phyloP scores from a whole-genome alignment of 2,113 vertebrate species.

The Cynopterus brachyotis region DNA sequence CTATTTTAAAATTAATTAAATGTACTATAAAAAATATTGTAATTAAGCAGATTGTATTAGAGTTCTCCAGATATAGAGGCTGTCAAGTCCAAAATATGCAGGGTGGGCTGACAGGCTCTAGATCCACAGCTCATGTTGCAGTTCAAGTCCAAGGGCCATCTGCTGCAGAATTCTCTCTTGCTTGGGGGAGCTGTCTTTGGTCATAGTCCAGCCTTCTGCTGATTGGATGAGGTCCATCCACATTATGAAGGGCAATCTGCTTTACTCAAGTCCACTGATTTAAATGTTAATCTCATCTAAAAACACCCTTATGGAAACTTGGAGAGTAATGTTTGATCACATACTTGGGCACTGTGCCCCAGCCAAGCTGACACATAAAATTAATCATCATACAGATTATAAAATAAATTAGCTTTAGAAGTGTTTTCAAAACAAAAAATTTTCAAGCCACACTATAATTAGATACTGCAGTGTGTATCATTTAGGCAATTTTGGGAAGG shows the following conservation, averaged over 20 bases:
- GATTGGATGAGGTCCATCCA: neutral
- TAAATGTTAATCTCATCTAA: neutral
- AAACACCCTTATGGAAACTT: neutral
- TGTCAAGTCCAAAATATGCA: neutral
- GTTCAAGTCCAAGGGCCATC: neutral
- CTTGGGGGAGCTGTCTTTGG: neutral
- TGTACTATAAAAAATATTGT: neutral
- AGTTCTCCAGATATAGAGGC: neutral
- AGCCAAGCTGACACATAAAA: neutral
- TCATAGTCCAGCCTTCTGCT: neutral
- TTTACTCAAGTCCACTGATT: neutral
- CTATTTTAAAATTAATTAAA: slow-evolving; percentile 10
- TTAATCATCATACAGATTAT: neutral
- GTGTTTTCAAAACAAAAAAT: neutral
- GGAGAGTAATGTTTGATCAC: neutral
- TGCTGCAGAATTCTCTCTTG: neutral
- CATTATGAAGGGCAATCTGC: neutral
- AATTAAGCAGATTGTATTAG: neutral
- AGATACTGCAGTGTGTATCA: neutral
- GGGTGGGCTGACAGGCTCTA: neutral
- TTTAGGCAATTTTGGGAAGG: neutral
- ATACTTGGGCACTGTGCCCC: neutral
- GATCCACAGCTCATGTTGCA: neutral
- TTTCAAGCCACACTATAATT: neutral
- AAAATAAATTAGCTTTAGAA: neutral